Evolutionary conservation across 2,797 vertebrate genomes (phyloP).

Genomic region (Oryzias dopingdopingensis): DNA sequence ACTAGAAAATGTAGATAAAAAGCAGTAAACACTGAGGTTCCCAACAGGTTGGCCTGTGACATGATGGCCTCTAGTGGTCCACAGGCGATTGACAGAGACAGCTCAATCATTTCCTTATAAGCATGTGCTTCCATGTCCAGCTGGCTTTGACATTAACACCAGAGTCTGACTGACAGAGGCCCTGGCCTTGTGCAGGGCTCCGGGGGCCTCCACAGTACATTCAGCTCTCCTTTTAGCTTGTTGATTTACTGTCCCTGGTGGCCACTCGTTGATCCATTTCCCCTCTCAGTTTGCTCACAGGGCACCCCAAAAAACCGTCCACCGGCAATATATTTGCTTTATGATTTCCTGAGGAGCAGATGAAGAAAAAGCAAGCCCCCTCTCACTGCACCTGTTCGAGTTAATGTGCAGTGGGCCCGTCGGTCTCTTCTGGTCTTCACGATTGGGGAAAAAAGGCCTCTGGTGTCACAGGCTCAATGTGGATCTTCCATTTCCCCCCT

Average conservation of each 20-base stretch:
- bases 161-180: slow-evolving; percentile 81
- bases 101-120: slow-evolving; percentile 80
- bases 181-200: slow-evolving; percentile 82
- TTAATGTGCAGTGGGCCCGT: slow-evolving; percentile 69
- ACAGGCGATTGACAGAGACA: slow-evolving; percentile 81
- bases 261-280: slow-evolving; percentile 82
- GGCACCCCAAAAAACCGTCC: slow-evolving; percentile 82
- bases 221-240: slow-evolving; percentile 82
- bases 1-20: slow-evolving; percentile 1
- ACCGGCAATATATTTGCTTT: slow-evolving; percentile 86
- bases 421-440: slow-evolving; percentile 66
- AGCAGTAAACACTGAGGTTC: slow-evolving; percentile 35
- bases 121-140: slow-evolving; percentile 76
- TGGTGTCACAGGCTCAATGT: slow-evolving; percentile 67
- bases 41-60: slow-evolving; percentile 66
- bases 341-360: slow-evolving; percentile 85
- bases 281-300: slow-evolving; percentile 84
- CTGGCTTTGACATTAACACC: slow-evolving; percentile 84
- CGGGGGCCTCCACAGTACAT: slow-evolving; percentile 79
- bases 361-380: slow-evolving; percentile 76
- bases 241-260: slow-evolving; percentile 86
- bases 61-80: slow-evolving; percentile 87
- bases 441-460: slow-evolving; percentile 59
- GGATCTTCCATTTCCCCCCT: slow-evolving; percentile 76
- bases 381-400: slow-evolving; percentile 83